These are phyloP conservation scores for Myzus persicae DNA, from an alignment of 1,140 invertebrate species.

Conservation along the genomic window DNA sequence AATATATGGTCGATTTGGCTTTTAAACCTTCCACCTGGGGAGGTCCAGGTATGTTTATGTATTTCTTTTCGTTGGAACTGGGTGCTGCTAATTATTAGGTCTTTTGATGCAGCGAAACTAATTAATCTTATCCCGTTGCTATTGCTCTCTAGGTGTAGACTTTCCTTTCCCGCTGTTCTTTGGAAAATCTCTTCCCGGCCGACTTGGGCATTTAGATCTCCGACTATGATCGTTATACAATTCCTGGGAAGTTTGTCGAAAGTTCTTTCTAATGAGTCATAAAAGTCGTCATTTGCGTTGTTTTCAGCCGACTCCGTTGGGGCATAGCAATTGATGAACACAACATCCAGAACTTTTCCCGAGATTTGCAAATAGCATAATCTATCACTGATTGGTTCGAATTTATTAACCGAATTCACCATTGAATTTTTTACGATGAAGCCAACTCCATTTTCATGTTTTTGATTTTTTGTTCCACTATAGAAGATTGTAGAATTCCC, in stretches of 20 bases:
- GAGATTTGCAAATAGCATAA: neutral
- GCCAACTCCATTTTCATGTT: too few relatives aligned
- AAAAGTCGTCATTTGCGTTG: neutral
- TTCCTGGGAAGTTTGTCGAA: neutral
- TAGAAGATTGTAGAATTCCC: too few relatives aligned
- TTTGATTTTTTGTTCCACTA: too few relatives aligned
- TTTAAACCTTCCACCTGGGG: too few relatives aligned
- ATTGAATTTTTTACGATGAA: too few relatives aligned
- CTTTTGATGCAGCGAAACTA: constrained; percentile 20
- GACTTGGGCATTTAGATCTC: neutral
- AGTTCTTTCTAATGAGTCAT: neutral
- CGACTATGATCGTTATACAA: neutral
- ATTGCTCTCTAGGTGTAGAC: neutral
- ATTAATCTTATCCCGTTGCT: neutral
- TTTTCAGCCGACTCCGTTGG: neutral
- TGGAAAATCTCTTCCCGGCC: neutral
- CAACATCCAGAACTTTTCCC: neutral
- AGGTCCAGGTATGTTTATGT: too few relatives aligned
- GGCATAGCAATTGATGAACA: neutral
- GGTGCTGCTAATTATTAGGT: neutral
- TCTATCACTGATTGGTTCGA: neutral
- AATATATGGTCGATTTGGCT: too few relatives aligned
- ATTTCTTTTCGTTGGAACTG: too few relatives aligned
- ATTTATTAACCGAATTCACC: too few relatives aligned
- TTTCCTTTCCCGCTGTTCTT: neutral